A percentile compares a stretch with the other conserved stretches of the same genome.
These are phyloP conservation scores for Brienomyrus longianalis DNA, from an alignment of 2,113 vertebrate species.

Conservation along the genomic window DNA sequence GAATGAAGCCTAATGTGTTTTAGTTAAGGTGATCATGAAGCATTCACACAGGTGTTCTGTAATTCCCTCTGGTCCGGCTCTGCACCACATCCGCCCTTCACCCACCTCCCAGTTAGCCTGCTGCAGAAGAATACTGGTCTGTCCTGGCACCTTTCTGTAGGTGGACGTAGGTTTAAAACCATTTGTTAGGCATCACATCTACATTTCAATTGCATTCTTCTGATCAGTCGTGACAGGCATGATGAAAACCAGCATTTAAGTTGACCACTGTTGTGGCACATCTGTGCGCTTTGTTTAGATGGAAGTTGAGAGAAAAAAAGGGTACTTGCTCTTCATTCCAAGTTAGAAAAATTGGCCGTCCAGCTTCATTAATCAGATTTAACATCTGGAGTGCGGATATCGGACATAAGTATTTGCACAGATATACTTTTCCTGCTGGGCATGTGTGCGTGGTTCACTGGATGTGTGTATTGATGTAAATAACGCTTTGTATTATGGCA, in stretches of 20 bases:
- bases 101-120: not conserved
- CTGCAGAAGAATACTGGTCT: not conserved
- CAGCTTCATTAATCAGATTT: not conserved
- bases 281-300: not conserved
- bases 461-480: constrained; percentile 48
- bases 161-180: not conserved
- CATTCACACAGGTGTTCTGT: not conserved
- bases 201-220: not conserved
- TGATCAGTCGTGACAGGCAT: not conserved
- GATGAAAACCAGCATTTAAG: not conserved
- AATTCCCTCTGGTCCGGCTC: not conserved
- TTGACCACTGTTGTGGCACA: not conserved
- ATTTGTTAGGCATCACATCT: not conserved
- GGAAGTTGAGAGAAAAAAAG: not conserved
- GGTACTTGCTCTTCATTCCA: not conserved
- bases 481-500: constrained; percentile 54
- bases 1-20: not conserved
- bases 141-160: not conserved
- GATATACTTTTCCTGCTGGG: constrained; percentile 34
- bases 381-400: not conserved
- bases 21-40: too few relatives aligned
- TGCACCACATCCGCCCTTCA: not conserved
- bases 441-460: constrained; percentile 28
- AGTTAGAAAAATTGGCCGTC: not conserved
- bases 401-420: constrained; percentile 33